Evolutionary conservation across 2,888 invertebrate genomes (phyloP).

Genomic region (Fragum fragum): DNA sequence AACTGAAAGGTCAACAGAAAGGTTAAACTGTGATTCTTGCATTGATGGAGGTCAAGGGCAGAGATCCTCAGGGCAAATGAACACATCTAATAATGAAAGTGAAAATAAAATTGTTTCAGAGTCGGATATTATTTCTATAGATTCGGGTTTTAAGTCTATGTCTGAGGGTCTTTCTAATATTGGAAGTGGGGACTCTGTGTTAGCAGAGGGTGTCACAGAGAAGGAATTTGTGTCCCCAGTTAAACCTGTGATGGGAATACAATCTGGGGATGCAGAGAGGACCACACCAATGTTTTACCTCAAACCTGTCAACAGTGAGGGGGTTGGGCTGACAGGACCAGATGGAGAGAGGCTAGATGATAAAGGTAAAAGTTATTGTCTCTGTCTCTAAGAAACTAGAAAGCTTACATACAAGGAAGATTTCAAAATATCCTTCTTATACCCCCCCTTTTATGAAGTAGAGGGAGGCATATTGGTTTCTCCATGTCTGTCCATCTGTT

Average conservation of each 20-base stretch:
- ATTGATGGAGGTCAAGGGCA: not conserved
- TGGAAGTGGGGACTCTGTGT: not conserved
- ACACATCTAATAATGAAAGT: not conserved
- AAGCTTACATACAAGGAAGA: no score
- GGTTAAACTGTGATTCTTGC: not conserved
- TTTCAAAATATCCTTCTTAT: no score
- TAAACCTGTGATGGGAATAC: constrained; percentile 70
- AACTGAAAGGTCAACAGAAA: not conserved
- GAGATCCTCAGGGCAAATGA: not conserved
- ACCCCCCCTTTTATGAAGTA: no score
- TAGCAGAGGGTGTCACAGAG: constrained; percentile 5
- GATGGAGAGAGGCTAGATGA: constrained; percentile 83
- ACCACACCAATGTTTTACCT: constrained; percentile 82
- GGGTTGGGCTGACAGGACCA: constrained; percentile 76
- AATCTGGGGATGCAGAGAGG: constrained; percentile 76
- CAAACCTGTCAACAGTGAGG: constrained; percentile 84
- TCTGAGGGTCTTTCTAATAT: constrained; percentile 23
- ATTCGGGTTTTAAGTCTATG: constrained; percentile 46
- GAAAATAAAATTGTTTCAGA: constrained; percentile 11
- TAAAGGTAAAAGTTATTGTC: no score
- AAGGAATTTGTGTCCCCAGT: constrained; percentile 54
- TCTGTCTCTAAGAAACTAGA: no score
- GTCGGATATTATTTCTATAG: constrained; percentile 27
- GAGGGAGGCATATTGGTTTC: no score
- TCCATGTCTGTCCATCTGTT: no score